Evolutionary conservation across 2,888 invertebrate genomes (phyloP).

Genomic region (Aphrophora alni): DNA sequence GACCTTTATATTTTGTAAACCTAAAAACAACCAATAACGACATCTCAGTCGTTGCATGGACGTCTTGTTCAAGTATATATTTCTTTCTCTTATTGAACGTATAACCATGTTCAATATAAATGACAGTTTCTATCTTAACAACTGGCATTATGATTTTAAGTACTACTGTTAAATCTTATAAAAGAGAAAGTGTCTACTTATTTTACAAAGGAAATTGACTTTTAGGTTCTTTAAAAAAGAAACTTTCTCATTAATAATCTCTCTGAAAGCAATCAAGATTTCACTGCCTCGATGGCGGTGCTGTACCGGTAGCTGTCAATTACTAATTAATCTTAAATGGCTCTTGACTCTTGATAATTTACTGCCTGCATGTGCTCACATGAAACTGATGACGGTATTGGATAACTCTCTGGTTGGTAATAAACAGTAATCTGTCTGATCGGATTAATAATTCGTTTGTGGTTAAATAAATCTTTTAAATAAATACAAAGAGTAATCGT

Average conservation of each 20-base stretch:
- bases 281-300: neutral
- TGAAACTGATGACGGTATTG: neutral
- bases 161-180: neutral
- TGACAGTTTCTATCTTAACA: neutral
- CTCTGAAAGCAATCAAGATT: neutral
- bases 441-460: too few species aligned
- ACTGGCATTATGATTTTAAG: neutral
- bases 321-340: neutral
- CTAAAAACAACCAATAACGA: too few species aligned
- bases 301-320: neutral
- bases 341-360: neutral
- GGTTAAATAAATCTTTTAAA: too few species aligned
- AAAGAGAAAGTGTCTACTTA: neutral
- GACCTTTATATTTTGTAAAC: too few species aligned
- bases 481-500: too few species aligned
- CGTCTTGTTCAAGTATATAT: too few species aligned
- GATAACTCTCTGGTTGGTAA: neutral
- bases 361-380: neutral
- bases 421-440: neutral
- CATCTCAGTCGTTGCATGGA: too few species aligned
- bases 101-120: neutral
- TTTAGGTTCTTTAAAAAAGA: neutral
- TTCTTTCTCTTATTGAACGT: neutral
- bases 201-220: neutral
- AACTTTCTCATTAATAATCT: neutral